Percentiles rank a stretch among this genome's conserved stretches.
phyloP scores from a whole-genome alignment of 2,888 invertebrate species.

The Catocala sponsa region DNA sequence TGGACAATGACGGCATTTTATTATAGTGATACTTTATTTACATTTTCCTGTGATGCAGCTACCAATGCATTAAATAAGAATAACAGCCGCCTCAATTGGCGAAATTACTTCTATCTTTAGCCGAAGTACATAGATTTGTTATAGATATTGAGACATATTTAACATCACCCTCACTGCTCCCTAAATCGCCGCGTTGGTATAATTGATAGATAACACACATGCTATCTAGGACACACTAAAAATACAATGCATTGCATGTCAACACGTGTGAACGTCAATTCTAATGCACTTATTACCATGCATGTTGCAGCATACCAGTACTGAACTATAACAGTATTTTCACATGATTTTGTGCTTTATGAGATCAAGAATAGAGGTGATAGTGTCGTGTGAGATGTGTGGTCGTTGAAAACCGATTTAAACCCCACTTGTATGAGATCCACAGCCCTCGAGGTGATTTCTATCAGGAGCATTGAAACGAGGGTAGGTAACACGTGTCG shows the following conservation, averaged over 20 bases:
- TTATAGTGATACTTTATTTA: too few species aligned
- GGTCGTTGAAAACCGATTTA: constrained; percentile 41
- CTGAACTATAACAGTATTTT: not conserved
- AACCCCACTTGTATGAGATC: constrained; percentile 34
- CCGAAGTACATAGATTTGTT: too few species aligned
- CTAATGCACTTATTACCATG: constrained; percentile 32
- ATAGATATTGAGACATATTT: too few species aligned
- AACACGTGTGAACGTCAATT: constrained; percentile 45
- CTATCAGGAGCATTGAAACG: not conserved
- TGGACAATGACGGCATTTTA: too few species aligned
- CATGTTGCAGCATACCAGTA: constrained; percentile 20
- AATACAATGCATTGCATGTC: constrained; percentile 41
- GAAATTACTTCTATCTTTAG: too few species aligned
- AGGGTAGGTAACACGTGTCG: not conserved
- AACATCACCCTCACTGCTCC: constrained; percentile 6
- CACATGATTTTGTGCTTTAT: constrained; percentile 30
- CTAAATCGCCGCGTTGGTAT: constrained; percentile 39
- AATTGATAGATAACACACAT: constrained; percentile 23
- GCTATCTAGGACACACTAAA: constrained; percentile 38
- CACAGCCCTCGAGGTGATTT: constrained; percentile 10
- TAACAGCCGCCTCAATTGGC: too few species aligned
- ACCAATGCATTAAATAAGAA: too few species aligned
- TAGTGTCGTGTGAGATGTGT: constrained; percentile 4
- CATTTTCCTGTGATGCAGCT: too few species aligned
- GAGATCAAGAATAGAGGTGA: constrained; percentile 8